Evolutionary conservation across 2,888 invertebrate genomes (phyloP), one percentile per base, ranked within the genome.

Genomic region (Drosophila mulleri): DNA sequence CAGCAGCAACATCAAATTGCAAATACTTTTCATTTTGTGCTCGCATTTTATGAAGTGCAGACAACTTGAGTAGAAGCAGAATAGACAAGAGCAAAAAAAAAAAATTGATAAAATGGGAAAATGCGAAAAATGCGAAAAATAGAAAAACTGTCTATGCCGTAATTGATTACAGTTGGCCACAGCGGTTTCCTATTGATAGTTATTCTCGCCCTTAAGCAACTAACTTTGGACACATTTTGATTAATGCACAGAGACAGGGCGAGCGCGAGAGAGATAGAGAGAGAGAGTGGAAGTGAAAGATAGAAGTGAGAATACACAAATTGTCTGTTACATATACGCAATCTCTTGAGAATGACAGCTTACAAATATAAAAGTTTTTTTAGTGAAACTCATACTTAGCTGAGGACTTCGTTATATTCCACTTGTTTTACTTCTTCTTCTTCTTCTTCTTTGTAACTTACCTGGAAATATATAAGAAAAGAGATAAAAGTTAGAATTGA

Each of bases 381-480:
- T 12, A 56, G 26, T 44, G 63, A 18, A 45, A 39, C 44, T 37
- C 29, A 8, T 72, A 76, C 73, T 69, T 67, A 79, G 35, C 79
- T 75, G 50, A n/a, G 20, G 41, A 11, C 53, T 62, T 20, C 18
- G 23, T 6, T 16, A 16, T 39, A 9, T 16, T 39, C 11, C 5
- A 11, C 9, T 37, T 26, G 37, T 8, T 14, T 4, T 4, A 39
- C 16, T 3, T 45, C 47, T 37, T 16, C 5, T 7, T 20, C 14
- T 32, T n/a, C 26, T 14, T 23, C 14, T 32, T 20, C 18, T 9
- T 2, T 2, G 26, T 23, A 67, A 82, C 84, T 84, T 67, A 84
- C 84, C 84, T 83, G 82, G 3, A 85, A 85, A 69, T 42, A 79
- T 9, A 78, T 48, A 52, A 50, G 18, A 48, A n/a, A 32, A 50